Evolutionary conservation across 1,140 invertebrate genomes (phyloP), one percentile per base, ranked within the genome.

Genomic region (Atta cephalotes): DNA sequence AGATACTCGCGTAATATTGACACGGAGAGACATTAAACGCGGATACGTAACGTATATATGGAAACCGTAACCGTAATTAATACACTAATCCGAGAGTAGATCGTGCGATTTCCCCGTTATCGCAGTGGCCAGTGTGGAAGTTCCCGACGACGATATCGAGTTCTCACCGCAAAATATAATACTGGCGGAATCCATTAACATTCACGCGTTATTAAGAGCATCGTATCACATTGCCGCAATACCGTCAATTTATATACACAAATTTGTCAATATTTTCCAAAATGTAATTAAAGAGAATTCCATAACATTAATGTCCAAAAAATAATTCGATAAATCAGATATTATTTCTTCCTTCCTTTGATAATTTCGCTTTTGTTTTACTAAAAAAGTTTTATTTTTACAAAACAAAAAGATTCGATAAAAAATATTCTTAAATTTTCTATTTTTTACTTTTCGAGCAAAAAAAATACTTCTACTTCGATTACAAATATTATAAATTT

Each of bases 71-170:
- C 56, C 80, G 70, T 84, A 84, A 84, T 84, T 84, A 84, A 84
- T 84, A 84, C 39, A 84, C 80, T 84, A 84, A 84, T 84, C 80
- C 71, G 70, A 74, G 70, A 76, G 80, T 63, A 74, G 70, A 84
- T 84, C 70, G 80, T 76, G 70, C 80, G 70, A 84, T 84, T 84
- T 84, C 51, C 56, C 80, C 58, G 80, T 82, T 82, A 82, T 82
- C 80, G 56, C 68, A 74, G 39, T 16, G 39, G 21, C 80, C 80
- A 84, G 70, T 14, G 28, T 84, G 80, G n/a, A 84, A 84, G 80
- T 74, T 39, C 56, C 35, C 70, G 39, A 65, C 80, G 25, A 74
- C 56, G 80, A 84, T 84, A 76, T 84, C 56, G 70, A 76, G 28
- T 84, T 84, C 71, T 51, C 56, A 45, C 56, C 56, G 84, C 74